Evolutionary conservation across 1,140 invertebrate genomes (phyloP).

Genomic region (Drosophila tsacasi): DNA sequence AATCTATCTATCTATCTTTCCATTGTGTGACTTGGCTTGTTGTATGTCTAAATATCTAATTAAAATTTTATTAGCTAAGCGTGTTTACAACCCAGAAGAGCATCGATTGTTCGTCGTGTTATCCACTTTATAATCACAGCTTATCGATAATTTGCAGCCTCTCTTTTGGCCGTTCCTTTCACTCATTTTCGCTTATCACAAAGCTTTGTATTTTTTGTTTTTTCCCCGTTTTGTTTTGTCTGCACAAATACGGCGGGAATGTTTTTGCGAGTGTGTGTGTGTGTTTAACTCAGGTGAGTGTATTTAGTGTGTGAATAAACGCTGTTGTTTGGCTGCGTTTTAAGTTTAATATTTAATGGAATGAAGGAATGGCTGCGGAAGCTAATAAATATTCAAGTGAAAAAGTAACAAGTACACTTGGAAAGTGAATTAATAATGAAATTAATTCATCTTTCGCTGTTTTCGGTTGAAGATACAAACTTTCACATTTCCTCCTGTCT

Average conservation of each 20-base stretch:
- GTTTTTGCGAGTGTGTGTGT: background rate
- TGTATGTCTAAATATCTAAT: background rate
- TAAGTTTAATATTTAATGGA: conserved; percentile 11
- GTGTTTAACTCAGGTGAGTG: conserved; percentile 4
- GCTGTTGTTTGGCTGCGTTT: conserved; percentile 23
- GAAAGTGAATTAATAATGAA: conserved; percentile 36
- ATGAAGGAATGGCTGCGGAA: conserved; percentile 8
- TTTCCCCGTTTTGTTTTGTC: conserved; percentile 17
- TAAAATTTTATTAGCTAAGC: background rate
- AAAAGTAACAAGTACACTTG: conserved; percentile 23
- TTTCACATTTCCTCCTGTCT: conserved; percentile 66
- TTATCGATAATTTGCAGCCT: conserved; percentile 5
- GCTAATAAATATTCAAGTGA: conserved; percentile 8
- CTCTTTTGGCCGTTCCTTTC: background rate
- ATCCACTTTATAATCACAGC: background rate
- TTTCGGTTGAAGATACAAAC: conserved; percentile 42
- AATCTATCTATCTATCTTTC: too few species aligned
- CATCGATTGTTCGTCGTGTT: background rate
- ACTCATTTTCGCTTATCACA: conserved; percentile 17
- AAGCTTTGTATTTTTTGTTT: conserved; percentile 9
- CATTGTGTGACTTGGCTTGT: background rate
- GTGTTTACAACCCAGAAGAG: conserved; percentile 2
- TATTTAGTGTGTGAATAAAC: conserved; percentile 36
- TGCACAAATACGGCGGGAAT: background rate
- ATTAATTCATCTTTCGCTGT: conserved; percentile 24